These are phyloP conservation scores for Epinephelus coioides DNA, from an alignment of 2,797 vertebrate genomes.

Conservation along the genomic window DNA sequence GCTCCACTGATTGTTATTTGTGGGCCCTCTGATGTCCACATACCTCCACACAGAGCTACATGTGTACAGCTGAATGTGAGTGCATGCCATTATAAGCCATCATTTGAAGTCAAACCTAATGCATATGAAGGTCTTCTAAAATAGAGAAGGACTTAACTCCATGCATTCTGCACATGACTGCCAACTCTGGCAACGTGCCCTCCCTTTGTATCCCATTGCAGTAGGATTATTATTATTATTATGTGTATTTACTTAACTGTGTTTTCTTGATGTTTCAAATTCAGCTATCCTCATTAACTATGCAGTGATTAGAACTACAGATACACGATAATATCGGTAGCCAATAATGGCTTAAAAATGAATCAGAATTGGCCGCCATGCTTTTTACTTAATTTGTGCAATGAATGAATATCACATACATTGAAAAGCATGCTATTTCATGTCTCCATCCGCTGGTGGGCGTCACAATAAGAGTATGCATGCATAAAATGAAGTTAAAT, in stretches of 20 bases:
- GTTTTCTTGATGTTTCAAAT: background rate
- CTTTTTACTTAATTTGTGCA: too few relatives aligned
- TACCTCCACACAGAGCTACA: background rate
- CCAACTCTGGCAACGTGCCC: conserved; percentile 9
- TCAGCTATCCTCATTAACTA: background rate
- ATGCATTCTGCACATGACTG: conserved; percentile 50
- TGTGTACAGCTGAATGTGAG: conserved; percentile 14
- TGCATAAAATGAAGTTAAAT: too few relatives aligned
- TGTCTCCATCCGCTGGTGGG: too few relatives aligned
- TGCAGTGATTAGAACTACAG: too few relatives aligned
- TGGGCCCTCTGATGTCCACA: conserved; percentile 14
- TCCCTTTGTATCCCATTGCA: background rate
- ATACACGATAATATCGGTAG: too few relatives aligned
- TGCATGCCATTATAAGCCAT: conserved; percentile 32
- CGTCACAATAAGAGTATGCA: too few relatives aligned
- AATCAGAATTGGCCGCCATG: too few relatives aligned
- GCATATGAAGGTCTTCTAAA: conserved; percentile 74
- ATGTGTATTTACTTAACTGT: background rate
- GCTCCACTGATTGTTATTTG: background rate
- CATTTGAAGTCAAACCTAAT: conserved; percentile 63
- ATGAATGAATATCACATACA: too few relatives aligned
- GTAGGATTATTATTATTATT: background rate
- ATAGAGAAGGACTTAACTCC: conserved; percentile 63
- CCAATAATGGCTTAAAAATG: too few relatives aligned
- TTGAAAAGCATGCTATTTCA: too few relatives aligned